Evolutionary conservation across 2,797 vertebrate genomes (phyloP).

Genomic region (Onychomys torridus): DNA sequence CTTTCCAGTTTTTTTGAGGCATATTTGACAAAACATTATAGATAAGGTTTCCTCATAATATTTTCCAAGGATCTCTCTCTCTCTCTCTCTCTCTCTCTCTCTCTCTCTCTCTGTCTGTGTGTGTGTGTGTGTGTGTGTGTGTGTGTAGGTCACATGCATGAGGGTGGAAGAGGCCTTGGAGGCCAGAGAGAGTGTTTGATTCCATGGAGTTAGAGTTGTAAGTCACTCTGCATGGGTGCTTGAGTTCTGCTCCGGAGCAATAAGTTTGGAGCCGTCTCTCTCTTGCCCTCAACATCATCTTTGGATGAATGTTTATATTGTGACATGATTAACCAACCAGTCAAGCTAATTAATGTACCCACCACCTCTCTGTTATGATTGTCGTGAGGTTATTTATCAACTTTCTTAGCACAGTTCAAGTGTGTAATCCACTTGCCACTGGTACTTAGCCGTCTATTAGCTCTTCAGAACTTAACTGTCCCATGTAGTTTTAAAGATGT

Average conservation of each 20-base stretch:
- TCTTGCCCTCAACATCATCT: background rate
- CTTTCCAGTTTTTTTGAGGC: background rate
- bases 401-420: background rate
- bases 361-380: background rate
- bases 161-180: background rate
- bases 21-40: background rate
- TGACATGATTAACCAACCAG: background rate
- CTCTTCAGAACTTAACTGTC: background rate
- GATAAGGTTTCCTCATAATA: background rate
- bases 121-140: background rate
- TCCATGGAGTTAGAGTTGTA: background rate
- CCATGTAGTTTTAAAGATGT: background rate
- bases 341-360: background rate
- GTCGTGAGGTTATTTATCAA: background rate
- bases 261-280: background rate
- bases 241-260: background rate
- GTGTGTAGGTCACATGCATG: background rate
- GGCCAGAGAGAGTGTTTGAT: background rate
- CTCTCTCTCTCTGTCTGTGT: background rate
- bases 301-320: background rate
- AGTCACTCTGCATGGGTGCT: background rate
- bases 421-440: background rate
- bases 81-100: background rate
- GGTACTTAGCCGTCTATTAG: background rate
- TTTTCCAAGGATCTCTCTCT: background rate